A percentile compares a stretch with the other conserved stretches of the same genome.
Conservation (phyloP, 2,113 vertebrate genomes). For the Psilopogon haemacephalus region DNA sequence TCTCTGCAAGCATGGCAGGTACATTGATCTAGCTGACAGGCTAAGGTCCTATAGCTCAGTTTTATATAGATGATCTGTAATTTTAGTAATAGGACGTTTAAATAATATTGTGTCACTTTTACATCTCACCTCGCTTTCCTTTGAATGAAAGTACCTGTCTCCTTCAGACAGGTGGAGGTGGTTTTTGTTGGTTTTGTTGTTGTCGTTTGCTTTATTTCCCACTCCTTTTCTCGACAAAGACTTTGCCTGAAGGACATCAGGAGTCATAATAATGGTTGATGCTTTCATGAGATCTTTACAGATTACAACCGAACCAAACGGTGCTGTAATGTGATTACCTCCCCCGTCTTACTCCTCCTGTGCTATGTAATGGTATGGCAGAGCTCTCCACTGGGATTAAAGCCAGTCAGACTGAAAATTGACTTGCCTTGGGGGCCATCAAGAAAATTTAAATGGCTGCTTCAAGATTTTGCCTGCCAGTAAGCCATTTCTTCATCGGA, state of each 20-base stretch:
- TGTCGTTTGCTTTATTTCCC: background rate
- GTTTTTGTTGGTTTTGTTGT: background rate
- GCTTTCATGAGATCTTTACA: conserved; percentile 52
- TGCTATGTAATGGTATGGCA: conserved; percentile 22
- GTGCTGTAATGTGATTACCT: conserved; percentile 62
- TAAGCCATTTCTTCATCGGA: background rate
- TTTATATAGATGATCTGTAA: conserved; percentile 58
- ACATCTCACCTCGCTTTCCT: conserved; percentile 42
- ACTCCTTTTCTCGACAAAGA: background rate
- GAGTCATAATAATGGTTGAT: conserved; percentile 57
- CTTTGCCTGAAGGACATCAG: conserved; percentile 59
- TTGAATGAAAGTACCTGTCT: conserved; percentile 44
- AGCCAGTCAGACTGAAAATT: conserved; percentile 64
- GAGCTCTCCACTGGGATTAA: conserved; percentile 35
- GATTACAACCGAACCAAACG: conserved; percentile 56
- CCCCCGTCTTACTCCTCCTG: conserved; percentile 37
- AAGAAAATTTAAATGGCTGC: conserved; percentile 40
- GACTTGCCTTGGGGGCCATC: conserved; percentile 57
- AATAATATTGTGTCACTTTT: conserved; percentile 64
- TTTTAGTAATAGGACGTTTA: conserved; percentile 62
- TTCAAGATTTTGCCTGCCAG: conserved; percentile 51
- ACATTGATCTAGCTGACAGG: conserved; percentile 55
- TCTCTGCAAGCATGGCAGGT: conserved; percentile 4
- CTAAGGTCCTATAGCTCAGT: conserved; percentile 34
- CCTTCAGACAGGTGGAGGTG: conserved; percentile 23